These are phyloP conservation scores for Amphipoea lucens DNA, from an alignment of 2,888 invertebrate genomes.

Conservation along the genomic window DNA sequence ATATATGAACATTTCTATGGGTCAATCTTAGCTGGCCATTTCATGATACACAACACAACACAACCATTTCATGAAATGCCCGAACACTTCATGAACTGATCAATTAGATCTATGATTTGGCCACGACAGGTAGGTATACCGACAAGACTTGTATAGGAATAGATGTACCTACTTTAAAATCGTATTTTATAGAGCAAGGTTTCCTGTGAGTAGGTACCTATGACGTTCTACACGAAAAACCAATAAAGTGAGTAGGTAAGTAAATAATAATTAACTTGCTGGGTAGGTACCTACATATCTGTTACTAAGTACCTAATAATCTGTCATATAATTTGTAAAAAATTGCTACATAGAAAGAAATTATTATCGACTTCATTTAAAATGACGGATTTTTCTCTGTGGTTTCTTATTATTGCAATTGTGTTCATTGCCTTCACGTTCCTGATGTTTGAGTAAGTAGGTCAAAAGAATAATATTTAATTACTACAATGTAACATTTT, in stretches of 20 bases:
- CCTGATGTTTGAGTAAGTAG: slow-evolving; percentile 68
- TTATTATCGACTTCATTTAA: slow-evolving; percentile 9
- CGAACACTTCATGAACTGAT: too few relatives aligned
- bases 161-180: too few relatives aligned
- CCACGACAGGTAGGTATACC: too few relatives aligned
- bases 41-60: too few relatives aligned
- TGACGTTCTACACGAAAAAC: slow-evolving; percentile 24
- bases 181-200: too few relatives aligned
- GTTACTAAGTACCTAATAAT: background rate
- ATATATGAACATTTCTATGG: too few relatives aligned
- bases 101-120: too few relatives aligned
- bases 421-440: slow-evolving; percentile 53
- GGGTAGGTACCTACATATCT: slow-evolving; percentile 2
- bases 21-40: too few relatives aligned
- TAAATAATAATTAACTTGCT: background rate
- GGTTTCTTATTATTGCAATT: slow-evolving; percentile 61
- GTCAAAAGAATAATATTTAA: background rate
- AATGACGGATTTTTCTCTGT: slow-evolving; percentile 67
- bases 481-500: background rate
- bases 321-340: slow-evolving; percentile 6
- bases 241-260: slow-evolving; percentile 28
- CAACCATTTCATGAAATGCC: too few relatives aligned
- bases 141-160: too few relatives aligned
- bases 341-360: background rate
- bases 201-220: too few relatives aligned